These are phyloP conservation scores for Papilio demoleus DNA, from an alignment of 2,888 invertebrate species.

Conservation along the genomic window DNA sequence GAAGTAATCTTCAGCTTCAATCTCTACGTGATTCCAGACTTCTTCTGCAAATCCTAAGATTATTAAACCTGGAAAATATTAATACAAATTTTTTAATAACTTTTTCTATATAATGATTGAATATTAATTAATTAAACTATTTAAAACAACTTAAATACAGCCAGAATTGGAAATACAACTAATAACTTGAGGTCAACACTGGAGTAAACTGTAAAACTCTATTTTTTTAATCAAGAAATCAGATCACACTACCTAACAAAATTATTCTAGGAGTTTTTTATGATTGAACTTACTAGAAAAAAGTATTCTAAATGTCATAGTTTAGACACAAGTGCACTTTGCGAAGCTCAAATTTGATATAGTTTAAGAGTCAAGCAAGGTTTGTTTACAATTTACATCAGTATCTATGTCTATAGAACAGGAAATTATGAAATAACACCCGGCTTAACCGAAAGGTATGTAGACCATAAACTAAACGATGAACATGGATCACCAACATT, in stretches of 20 bases:
- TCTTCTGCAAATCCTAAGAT: slow-evolving; percentile 60
- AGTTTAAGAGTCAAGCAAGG: slow-evolving; percentile 48
- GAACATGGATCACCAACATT: slow-evolving; percentile 54
- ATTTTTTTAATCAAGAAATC: too few relatives aligned
- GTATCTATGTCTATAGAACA: slow-evolving; percentile 59
- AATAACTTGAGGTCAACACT: too few relatives aligned
- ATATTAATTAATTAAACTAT: too few relatives aligned
- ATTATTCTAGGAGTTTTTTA: neutral
- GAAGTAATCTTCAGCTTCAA: slow-evolving; percentile 78
- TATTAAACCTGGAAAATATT: slow-evolving; percentile 60
- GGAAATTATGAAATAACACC: slow-evolving; percentile 70
- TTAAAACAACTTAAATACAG: too few relatives aligned
- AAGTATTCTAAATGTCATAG: slow-evolving; percentile 66
- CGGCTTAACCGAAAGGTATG: slow-evolving; percentile 57
- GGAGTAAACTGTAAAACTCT: too few relatives aligned
- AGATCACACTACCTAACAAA: too few relatives aligned
- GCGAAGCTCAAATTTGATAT: slow-evolving; percentile 53
- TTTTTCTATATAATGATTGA: too few relatives aligned
- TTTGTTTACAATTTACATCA: slow-evolving; percentile 59
- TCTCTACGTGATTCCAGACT: slow-evolving; percentile 74
- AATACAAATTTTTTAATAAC: slow-evolving; percentile 1
- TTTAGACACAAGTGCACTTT: slow-evolving; percentile 52
- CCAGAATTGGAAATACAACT: too few relatives aligned
- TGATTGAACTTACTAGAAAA: slow-evolving; percentile 60
- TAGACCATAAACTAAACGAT: slow-evolving; percentile 49